Base-by-base conservation (phyloP, 2,888 invertebrate species). In the Eremobia ochroleuca region DNA sequence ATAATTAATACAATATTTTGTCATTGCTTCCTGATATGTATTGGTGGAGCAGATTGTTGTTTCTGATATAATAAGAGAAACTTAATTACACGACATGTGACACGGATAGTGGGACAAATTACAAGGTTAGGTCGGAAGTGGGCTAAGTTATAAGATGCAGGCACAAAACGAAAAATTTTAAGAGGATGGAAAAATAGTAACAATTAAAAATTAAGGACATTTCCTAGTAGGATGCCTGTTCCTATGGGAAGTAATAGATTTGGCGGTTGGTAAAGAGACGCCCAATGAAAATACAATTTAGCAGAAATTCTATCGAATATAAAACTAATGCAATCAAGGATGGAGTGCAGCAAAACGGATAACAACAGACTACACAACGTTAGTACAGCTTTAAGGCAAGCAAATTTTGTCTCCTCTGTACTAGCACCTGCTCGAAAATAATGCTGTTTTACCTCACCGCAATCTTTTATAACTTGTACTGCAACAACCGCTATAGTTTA, bases 51-150 rank as follows among this genome's bases (percentile, higher is more conserved):
- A 87, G 91, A 92, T 92, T 89, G 88, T 90, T 91, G 89, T 90
- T 89, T 88, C 86, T 81, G 90, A 88, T 89, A 91, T 88, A 90
- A 81, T 85, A 94, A 91, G 91, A 91, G 91, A 92, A 92, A 93
- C 91, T 92, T 92, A 94, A 94, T 93, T 90, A 89, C 85, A 86
- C 66, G 91, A 93, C 92, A 94, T 92, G 87, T 92, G 92, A 92
- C 91, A 90, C 88, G 85, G 90, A 92, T 91, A 92, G 89, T 88
- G 89, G 90, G 87, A 89, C 92, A 89, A 92, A 90, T 91, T 92
- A 92, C 91, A 92, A 93, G 91, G 91, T 88, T 89, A 81, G 64
- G 40, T 78, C 37, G 40, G 37, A 11, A 71, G 34, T 62, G 77
- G 87, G 68, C 8, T 8, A 87, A 87, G 84, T 77, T 58, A 62